Evolutionary conservation across 2,797 vertebrate species (phyloP).

Genomic region (Melopsittacus undulatus): DNA sequence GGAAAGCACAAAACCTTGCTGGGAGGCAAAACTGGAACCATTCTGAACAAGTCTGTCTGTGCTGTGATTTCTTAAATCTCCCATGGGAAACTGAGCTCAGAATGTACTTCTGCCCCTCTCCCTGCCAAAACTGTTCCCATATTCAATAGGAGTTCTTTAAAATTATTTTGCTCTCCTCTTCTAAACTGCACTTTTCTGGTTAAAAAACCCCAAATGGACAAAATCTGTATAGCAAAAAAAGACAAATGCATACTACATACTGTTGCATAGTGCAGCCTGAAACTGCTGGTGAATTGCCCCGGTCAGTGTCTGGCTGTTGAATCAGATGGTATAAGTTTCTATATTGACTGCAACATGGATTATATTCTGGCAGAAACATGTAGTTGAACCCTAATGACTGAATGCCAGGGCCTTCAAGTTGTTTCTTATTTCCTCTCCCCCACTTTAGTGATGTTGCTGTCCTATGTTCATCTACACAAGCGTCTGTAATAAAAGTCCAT

Average conservation of each 20-base stretch:
- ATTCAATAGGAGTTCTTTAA: not conserved
- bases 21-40: not conserved
- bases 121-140: not conserved
- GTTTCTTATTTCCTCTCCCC: not conserved
- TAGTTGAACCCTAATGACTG: not conserved
- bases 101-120: not conserved
- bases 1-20: not conserved
- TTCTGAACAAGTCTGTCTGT: not conserved
- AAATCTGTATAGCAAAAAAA: not conserved
- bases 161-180: not conserved
- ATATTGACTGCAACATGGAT: not conserved
- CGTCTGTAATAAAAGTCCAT: not conserved
- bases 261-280: not conserved
- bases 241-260: not conserved
- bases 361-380: not conserved
- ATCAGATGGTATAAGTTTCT: not conserved
- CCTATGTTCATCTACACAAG: not conserved
- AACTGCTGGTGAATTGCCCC: not conserved
- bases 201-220: not conserved
- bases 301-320: not conserved
- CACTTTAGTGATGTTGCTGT: not conserved
- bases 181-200: not conserved
- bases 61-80: not conserved
- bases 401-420: not conserved
- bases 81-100: not conserved